Conservation (phyloP, 2,113 vertebrate species). For the Tonatia bakeri region DNA sequence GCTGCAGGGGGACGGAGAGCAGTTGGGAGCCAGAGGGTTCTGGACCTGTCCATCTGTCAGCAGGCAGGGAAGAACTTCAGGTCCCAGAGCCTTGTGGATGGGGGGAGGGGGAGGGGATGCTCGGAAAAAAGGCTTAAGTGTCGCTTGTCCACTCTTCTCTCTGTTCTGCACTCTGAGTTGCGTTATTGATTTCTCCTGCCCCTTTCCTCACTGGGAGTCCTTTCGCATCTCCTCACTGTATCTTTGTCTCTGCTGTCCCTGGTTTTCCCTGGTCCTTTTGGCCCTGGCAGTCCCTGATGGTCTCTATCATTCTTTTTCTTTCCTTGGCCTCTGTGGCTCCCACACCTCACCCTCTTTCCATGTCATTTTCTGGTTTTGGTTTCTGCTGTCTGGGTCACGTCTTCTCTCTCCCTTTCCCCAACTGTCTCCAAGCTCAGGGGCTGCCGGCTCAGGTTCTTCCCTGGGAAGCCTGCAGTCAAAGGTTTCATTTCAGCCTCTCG, state of each 20-base stretch:
- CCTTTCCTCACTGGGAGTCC: not conserved
- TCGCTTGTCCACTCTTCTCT: not conserved
- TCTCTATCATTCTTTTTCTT: not conserved
- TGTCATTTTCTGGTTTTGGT: not conserved
- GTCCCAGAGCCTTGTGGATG: not conserved
- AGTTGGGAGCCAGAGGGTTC: not conserved
- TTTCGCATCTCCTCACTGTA: not conserved
- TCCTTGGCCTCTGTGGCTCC: not conserved
- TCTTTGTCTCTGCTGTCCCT: not conserved
- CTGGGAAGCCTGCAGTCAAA: not conserved
- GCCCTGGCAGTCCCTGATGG: not conserved
- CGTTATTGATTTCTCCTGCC: not conserved
- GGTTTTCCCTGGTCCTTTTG: not conserved
- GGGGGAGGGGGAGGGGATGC: not conserved
- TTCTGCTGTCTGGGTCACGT: not conserved
- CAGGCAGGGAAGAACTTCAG: not conserved
- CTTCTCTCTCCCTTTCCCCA: not conserved
- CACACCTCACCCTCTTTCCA: not conserved
- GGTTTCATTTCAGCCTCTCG: not conserved
- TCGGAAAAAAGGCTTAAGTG: not conserved
- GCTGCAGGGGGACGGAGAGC: not conserved
- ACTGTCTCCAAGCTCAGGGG: not conserved
- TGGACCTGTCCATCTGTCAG: not conserved
- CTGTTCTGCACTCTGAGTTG: not conserved
- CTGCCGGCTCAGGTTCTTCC: not conserved